Conservation (phyloP, 2,113 vertebrate genomes). For the Anarhynchus alexandrinus region DNA sequence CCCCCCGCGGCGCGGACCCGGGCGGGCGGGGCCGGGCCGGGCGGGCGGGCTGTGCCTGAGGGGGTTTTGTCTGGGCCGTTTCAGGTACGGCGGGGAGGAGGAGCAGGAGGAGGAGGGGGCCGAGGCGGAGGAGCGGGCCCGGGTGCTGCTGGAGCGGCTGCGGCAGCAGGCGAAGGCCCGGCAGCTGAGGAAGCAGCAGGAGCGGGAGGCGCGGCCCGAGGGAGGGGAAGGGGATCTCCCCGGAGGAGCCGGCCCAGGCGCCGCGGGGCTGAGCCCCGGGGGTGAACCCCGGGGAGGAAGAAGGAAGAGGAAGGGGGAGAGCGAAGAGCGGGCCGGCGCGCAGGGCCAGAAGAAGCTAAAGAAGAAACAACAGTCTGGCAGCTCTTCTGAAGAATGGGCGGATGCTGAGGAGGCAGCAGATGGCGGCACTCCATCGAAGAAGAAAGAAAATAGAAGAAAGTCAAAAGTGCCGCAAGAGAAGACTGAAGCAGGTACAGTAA, state of each 20-base stretch:
- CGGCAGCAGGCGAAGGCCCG: constrained; percentile 79
- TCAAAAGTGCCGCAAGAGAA: accelerated
- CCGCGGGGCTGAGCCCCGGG: not conserved
- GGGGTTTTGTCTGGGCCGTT: not conserved
- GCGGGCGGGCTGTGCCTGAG: not conserved
- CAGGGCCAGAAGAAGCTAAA: not conserved
- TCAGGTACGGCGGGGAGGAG: constrained; percentile 77
- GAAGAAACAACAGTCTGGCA: not conserved
- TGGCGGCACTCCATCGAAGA: not conserved
- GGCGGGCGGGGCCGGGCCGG: too few species aligned
- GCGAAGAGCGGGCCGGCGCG: not conserved
- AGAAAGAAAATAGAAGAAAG: not conserved
- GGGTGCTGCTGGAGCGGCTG: constrained; percentile 80
- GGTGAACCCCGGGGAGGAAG: not conserved
- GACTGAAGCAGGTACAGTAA: not conserved
- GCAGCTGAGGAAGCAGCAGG: constrained; percentile 62
- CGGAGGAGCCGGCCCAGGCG: not conserved
- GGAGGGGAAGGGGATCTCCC: not conserved
- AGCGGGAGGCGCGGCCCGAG: not conserved
- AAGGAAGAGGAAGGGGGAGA: not conserved
- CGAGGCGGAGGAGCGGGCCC: constrained; percentile 56
- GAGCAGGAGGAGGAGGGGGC: not conserved
- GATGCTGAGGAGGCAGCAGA: not conserved
- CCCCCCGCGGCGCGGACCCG: too few species aligned
- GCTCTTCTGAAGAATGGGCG: not conserved